These are phyloP conservation scores for Euleptes europaea DNA, from an alignment of 2,113 vertebrate genomes.

Conservation along the genomic window DNA sequence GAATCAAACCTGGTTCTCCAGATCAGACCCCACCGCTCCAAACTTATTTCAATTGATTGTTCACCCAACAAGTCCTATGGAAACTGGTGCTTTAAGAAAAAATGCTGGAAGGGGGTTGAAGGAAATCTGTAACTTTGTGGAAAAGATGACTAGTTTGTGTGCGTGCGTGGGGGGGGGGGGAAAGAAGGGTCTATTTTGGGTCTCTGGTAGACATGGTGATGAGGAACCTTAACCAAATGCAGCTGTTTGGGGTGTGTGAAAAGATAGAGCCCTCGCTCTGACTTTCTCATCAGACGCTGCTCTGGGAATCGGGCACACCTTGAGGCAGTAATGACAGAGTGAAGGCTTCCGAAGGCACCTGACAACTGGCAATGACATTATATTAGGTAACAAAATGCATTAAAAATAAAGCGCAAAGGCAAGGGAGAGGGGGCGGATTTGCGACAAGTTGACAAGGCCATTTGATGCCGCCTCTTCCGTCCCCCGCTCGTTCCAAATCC, in stretches of 20 bases:
- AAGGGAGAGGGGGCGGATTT: not conserved
- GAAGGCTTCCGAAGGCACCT: not conserved
- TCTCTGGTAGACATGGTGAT: not conserved
- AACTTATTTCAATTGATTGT: not conserved
- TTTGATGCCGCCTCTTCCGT: fast-evolving
- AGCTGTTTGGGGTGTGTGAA: too few relatives aligned
- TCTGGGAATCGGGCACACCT: not conserved
- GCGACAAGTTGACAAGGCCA: not conserved
- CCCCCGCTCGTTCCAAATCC: not conserved
- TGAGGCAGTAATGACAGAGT: not conserved
- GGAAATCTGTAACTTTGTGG: not conserved
- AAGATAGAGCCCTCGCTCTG: too few relatives aligned
- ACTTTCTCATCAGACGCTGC: not conserved
- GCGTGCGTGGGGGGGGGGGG: too few relatives aligned
- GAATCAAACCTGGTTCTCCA: too few relatives aligned
- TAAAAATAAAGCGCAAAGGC: not conserved
- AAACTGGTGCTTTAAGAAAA: not conserved
- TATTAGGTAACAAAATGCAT: fast-evolving
- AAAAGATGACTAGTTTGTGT: not conserved
- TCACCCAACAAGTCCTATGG: not conserved
- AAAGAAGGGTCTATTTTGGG: not conserved
- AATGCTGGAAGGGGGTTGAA: not conserved
- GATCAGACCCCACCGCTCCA: too few relatives aligned
- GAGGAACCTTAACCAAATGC: fast-evolving
- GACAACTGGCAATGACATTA: fast-evolving